These are phyloP conservation scores for Patiria pectinifera DNA, from an alignment of 53 echinoderm and acorn worm species.

Conservation along the genomic window DNA sequence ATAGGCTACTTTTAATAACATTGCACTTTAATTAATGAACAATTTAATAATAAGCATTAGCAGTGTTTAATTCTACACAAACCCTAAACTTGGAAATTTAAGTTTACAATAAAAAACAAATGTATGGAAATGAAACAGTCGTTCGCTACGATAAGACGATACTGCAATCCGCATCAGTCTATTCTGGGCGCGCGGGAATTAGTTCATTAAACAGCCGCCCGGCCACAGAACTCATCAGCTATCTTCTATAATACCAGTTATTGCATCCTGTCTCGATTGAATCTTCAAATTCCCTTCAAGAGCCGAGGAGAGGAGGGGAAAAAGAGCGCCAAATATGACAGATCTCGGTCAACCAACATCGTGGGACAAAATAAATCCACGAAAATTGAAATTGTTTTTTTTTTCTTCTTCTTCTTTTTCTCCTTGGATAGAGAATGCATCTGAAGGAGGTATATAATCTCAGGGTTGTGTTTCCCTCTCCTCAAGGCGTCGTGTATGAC, in stretches of 20 bases:
- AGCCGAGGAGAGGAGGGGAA: no score
- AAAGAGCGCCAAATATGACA: slow-evolving; percentile 23
- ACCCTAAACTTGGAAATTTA: no score
- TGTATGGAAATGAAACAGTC: neutral
- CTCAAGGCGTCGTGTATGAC: slow-evolving; percentile 30
- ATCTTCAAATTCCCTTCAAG: neutral
- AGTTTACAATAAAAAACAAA: no score
- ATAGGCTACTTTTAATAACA: no score
- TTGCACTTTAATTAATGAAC: no score
- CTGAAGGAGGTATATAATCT: neutral
- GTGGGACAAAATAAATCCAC: slow-evolving; percentile 1
- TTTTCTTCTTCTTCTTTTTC: no score
- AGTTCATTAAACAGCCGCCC: neutral
- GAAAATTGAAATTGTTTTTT: neutral
- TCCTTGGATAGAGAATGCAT: slow-evolving; percentile 2
- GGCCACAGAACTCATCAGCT: slow-evolving; percentile 49
- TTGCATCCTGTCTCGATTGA: neutral
- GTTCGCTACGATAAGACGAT: neutral
- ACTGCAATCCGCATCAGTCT: no score
- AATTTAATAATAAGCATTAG: no score
- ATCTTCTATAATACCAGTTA: slow-evolving; percentile 26
- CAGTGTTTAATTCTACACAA: no score
- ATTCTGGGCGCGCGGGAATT: neutral
- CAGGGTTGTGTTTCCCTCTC: neutral
- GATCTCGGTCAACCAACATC: slow-evolving; percentile 44